Percentiles rank a stretch among this genome's conserved stretches.
Evolutionary conservation across 2,113 vertebrate genomes (phyloP).

Genomic region (Scomber colias): DNA sequence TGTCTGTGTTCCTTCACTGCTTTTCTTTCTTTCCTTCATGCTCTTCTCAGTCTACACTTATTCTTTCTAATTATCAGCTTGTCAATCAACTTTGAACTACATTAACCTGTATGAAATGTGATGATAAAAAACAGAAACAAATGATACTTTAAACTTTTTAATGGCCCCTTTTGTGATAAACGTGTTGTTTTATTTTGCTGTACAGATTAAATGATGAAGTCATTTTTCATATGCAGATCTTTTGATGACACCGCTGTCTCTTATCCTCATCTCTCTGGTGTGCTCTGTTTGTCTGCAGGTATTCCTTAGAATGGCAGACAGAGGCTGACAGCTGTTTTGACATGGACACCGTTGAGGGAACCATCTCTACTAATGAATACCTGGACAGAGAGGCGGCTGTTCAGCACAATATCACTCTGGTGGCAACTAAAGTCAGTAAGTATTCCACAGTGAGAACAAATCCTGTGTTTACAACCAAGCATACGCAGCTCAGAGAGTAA

Average conservation of each 20-base stretch:
- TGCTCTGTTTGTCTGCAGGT: constrained; percentile 82
- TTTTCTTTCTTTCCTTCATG: too few relatives aligned
- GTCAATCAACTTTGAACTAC: too few relatives aligned
- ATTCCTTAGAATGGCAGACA: constrained; percentile 90
- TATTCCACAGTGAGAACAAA: constrained; percentile 71
- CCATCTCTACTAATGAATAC: constrained; percentile 90
- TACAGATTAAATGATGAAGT: not conserved
- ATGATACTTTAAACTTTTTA: too few relatives aligned
- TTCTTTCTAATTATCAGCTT: too few relatives aligned
- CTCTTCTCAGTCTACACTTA: too few relatives aligned
- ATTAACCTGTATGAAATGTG: too few relatives aligned
- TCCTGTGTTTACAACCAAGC: too few relatives aligned
- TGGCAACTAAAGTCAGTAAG: constrained; percentile 98
- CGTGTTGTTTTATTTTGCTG: too few relatives aligned
- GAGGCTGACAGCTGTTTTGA: constrained; percentile 91
- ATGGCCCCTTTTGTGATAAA: too few relatives aligned
- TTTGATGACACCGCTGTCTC: not conserved
- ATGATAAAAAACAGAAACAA: too few relatives aligned
- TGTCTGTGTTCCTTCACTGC: too few relatives aligned
- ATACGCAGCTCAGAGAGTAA: not conserved
- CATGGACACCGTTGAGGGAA: constrained; percentile 91
- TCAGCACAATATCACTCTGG: constrained; percentile 92
- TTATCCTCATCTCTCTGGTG: not conserved
- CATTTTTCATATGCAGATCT: not conserved
- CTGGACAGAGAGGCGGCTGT: constrained; percentile 92